Evolutionary conservation across 1,140 invertebrate species (phyloP).

Genomic region (Maniola jurtina): DNA sequence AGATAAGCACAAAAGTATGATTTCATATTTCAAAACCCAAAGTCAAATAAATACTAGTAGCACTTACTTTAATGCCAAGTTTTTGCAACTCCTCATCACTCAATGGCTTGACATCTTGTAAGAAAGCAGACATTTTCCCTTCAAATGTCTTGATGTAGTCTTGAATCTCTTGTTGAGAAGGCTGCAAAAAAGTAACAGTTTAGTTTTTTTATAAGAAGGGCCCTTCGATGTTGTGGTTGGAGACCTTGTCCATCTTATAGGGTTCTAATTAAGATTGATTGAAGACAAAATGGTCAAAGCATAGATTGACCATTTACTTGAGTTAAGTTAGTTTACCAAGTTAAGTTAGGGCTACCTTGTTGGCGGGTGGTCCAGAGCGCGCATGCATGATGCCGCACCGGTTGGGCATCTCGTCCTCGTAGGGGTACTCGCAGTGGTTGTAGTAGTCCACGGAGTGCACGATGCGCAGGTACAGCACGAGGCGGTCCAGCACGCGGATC

Average conservation of each 20-base stretch:
- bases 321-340: too few relatives aligned
- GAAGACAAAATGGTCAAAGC: too few relatives aligned
- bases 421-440: conserved; percentile 98
- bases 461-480: conserved; percentile 96
- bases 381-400: conserved; percentile 99
- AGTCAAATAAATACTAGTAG: conserved; percentile 5
- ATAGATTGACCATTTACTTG: too few relatives aligned
- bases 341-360: conserved; percentile 84
- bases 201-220: background rate
- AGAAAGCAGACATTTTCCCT: conserved; percentile 92
- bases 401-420: conserved; percentile 99
- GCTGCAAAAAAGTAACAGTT: conserved; percentile 54
- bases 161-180: conserved; percentile 83
- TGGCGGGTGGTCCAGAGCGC: conserved; percentile 89
- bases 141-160: conserved; percentile 91
- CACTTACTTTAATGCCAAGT: conserved; percentile 87
- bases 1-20: too few relatives aligned
- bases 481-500: conserved; percentile 83
- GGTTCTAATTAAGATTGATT: too few relatives aligned
- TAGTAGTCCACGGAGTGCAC: conserved; percentile 99
- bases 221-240: too few relatives aligned
- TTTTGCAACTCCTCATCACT: conserved; percentile 91
- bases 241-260: too few relatives aligned
- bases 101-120: conserved; percentile 84
- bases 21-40: too few relatives aligned